Percentiles rank a stretch among this genome's conserved stretches.
Conservation (phyloP, 1,140 invertebrate genomes). For the Cydia splendana region DNA sequence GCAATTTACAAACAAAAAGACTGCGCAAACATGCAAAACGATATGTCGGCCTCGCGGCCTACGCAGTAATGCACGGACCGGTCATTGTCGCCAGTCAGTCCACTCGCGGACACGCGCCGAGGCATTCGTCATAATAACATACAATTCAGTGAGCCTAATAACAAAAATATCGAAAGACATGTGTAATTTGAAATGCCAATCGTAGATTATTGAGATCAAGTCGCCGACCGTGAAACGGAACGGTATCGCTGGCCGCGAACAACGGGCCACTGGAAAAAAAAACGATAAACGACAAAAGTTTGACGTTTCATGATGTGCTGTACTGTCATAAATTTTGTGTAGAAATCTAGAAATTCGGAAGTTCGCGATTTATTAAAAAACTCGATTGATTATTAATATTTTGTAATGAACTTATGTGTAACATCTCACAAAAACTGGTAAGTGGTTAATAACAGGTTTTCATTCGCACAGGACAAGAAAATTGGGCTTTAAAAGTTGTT, state of each 20-base stretch:
- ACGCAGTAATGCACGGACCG: conserved; percentile 58
- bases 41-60: conserved; percentile 65
- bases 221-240: conserved; percentile 69
- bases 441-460: conserved; percentile 25
- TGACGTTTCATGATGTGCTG: conserved; percentile 64
- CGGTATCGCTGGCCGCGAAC: conserved; percentile 59
- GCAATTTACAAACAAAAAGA: conserved; percentile 63
- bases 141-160: background rate
- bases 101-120: conserved; percentile 36
- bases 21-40: conserved; percentile 54
- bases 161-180: conserved; percentile 19
- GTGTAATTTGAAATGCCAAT: conserved; percentile 15
- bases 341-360: conserved; percentile 47
- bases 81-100: conserved; percentile 60
- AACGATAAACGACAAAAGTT: conserved; percentile 53
- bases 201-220: conserved; percentile 43
- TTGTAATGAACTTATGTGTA: conserved; percentile 25
- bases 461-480: background rate
- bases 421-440: conserved; percentile 33
- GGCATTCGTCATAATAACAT: conserved; percentile 26
- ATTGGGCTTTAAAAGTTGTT: conserved; percentile 16
- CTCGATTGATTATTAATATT: conserved; percentile 19
- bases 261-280: conserved; percentile 53
- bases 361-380: conserved; percentile 30
- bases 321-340: conserved; percentile 55